Conservation (phyloP, 2,888 invertebrate genomes). For the Helobdella robusta region DNA sequence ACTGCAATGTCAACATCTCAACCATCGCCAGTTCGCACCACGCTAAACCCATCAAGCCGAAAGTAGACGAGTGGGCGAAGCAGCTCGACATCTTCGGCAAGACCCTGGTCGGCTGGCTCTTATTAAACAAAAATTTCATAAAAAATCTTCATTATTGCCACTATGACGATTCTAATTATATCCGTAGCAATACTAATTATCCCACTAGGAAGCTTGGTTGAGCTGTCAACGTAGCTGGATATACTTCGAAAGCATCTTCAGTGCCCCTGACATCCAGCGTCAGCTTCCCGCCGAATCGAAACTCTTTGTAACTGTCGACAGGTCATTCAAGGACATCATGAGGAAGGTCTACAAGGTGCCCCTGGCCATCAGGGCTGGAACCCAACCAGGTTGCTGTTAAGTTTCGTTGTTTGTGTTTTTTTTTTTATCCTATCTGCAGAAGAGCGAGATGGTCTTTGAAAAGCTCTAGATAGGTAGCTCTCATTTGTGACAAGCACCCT, state of each 20-base stretch:
- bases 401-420: background rate
- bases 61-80: conserved; percentile 72
- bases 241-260: conserved; percentile 51
- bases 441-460: no score
- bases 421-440: no score
- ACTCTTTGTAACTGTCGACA: conserved; percentile 65
- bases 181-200: no score
- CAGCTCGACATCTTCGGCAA: conserved; percentile 68
- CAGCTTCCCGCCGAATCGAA: conserved; percentile 51
- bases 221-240: conserved; percentile 50
- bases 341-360: conserved; percentile 65
- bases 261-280: conserved; percentile 51
- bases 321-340: conserved; percentile 81
- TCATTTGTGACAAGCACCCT: no score
- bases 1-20: conserved; percentile 73
- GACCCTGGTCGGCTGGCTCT: no score
- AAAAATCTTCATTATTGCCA: no score
- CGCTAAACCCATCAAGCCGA: conserved; percentile 70
- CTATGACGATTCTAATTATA: no score
- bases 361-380: conserved; percentile 68
- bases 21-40: conserved; percentile 77
- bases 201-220: conserved; percentile 54
- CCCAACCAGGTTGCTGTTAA: conserved; percentile 49
- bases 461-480: no score
- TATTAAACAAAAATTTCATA: no score